Evolutionary conservation across 2,113 vertebrate genomes (phyloP), one percentile per base, ranked within the genome.

Genomic region (Parus major): DNA sequence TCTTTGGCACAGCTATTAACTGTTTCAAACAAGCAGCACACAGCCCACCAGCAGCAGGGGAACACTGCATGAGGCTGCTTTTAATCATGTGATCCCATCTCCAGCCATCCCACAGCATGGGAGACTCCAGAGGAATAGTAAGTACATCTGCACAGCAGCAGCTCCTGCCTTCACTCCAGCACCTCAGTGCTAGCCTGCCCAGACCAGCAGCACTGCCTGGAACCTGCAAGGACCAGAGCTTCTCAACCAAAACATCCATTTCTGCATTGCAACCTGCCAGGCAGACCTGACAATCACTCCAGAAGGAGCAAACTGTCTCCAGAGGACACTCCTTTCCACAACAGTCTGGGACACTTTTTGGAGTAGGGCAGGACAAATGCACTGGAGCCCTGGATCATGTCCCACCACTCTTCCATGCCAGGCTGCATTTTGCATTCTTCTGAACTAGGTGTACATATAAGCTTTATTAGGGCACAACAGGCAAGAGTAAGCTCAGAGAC

Each of bases 1-100:
- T 78, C 71, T 83, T 16, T 68, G 80, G 92, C 90, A 94, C 42
- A 55, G 50, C 65, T 79, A 53, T 87, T 79, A 87, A 94, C 89
- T 9, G 1, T 91, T 95, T 91, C 69, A 55, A 88, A 86, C 41
- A 46, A 86, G 72, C n/a, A 93, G 81, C 79, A 83, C 4, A 4
- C 6, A 7, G 66, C 42, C 18, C 1, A 3, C 72, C 60, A 77
- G 44, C 80, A 88, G 59, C 64, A 82, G 68, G 29, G 36, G 49
- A 81, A 78, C 21, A 3, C 64, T 78, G 60, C 3, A 6, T 5
- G 7, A 94, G 28, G 59, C 87, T 86, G 79, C 47, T 88, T 42
- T 71, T 70, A 70, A 83, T 66, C 66, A 73, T 7, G 23, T 3
- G 10, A 39, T n/a, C n/a, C 47, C n/a, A 47, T 19, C 46, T 65